Conservation (phyloP, 2,113 vertebrate genomes). For the Scalopus aquaticus region DNA sequence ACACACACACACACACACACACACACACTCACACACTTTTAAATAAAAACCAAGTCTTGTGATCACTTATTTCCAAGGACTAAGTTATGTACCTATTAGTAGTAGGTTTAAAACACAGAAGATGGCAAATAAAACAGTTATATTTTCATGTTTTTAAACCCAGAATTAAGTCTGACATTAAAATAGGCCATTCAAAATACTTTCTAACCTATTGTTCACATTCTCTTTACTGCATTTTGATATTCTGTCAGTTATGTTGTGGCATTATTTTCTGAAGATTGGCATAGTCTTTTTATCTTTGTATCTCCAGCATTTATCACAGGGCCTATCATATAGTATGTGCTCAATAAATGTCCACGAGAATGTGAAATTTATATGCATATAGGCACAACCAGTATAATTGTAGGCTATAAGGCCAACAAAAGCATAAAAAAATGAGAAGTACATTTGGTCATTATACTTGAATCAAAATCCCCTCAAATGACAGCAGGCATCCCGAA, state of each 20-base stretch:
- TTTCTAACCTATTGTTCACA: not conserved
- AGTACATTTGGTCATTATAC: not conserved
- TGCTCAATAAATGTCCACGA: not conserved
- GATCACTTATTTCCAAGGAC: not conserved
- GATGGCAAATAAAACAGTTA: not conserved
- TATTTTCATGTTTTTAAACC: not conserved
- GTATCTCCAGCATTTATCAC: not conserved
- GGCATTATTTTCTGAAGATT: not conserved
- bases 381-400: not conserved
- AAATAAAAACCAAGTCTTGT: not conserved
- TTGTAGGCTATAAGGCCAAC: not conserved
- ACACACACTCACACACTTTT: not conserved
- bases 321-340: not conserved
- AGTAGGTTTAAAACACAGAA: not conserved
- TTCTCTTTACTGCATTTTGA: not conserved
- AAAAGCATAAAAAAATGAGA: not conserved
- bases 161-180: not conserved
- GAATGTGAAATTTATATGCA: not conserved
- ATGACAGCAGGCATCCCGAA: not conserved
- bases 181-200: not conserved
- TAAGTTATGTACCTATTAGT: not conserved
- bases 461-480: not conserved
- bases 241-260: not conserved
- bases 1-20: not conserved
- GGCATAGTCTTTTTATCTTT: not conserved